phyloP scores from a whole-genome alignment of 2,113 vertebrate species.

The Lontra canadensis region DNA sequence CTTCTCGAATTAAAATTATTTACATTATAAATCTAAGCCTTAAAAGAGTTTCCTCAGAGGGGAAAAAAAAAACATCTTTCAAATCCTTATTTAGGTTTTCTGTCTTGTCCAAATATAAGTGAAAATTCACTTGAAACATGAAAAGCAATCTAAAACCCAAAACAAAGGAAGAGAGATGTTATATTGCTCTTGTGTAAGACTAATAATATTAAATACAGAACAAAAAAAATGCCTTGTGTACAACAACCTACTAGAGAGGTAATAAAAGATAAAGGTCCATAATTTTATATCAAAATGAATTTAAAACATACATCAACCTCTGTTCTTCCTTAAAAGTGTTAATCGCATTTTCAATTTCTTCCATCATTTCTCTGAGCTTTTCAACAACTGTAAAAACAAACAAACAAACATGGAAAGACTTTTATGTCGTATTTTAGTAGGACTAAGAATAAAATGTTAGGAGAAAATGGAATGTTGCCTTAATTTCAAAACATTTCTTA shows the following conservation, averaged over 20 bases:
- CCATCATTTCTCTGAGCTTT: constrained; percentile 92
- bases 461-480: neutral
- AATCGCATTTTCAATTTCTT: constrained; percentile 92
- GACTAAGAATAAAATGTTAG: neutral
- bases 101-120: neutral
- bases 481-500: constrained; percentile 46
- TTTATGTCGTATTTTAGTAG: neutral
- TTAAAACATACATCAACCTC: constrained; percentile 86
- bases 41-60: neutral
- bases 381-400: constrained; percentile 87
- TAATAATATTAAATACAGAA: constrained; percentile 1
- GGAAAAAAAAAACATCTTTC: neutral
- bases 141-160: constrained; percentile 27
- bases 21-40: constrained; percentile 47
- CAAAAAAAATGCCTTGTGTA: constrained; percentile 11
- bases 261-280: constrained; percentile 8
- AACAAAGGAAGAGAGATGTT: neutral
- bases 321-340: constrained; percentile 91
- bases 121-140: constrained; percentile 45
- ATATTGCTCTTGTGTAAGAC: neutral
- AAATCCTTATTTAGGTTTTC: constrained; percentile 45
- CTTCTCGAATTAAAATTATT: neutral
- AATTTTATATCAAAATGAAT: constrained; percentile 25
- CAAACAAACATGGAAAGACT: neutral
- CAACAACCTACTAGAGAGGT: neutral